Percentiles rank a stretch among this genome's conserved stretches.
phyloP scores from a whole-genome alignment of 2,888 invertebrate species.

The Diploptera punctata region DNA sequence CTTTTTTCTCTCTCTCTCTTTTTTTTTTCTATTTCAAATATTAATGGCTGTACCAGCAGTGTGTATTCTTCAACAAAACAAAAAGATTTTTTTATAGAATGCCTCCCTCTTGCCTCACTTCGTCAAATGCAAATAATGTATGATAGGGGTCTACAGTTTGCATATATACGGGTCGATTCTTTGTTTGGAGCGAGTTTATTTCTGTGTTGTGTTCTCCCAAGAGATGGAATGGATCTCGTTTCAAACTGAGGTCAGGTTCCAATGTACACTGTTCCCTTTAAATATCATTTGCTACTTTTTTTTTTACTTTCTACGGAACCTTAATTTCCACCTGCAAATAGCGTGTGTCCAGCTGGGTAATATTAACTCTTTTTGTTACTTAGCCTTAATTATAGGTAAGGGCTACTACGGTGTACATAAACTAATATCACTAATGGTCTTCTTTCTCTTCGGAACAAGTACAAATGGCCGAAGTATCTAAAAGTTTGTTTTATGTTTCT shows the following conservation, averaged over 20 bases:
- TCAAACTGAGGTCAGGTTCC: slow-evolving; percentile 7
- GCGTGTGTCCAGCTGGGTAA: not conserved
- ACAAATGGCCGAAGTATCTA: not conserved
- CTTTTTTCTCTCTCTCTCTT: not conserved
- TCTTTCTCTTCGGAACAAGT: not conserved
- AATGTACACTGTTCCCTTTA: slow-evolving; percentile 13
- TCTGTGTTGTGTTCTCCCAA: not conserved
- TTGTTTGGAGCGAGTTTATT: slow-evolving; percentile 23
- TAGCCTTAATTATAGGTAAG: not conserved
- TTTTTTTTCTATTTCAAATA: slow-evolving; percentile 21
- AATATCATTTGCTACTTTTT: not conserved
- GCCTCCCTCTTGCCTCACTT: not conserved
- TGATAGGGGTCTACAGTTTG: slow-evolving; percentile 30
- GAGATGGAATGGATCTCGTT: slow-evolving; percentile 15
- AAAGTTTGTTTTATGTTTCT: not conserved
- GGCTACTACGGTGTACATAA: not conserved
- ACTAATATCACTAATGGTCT: not conserved
- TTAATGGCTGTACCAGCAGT: slow-evolving; percentile 22
- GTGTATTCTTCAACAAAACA: slow-evolving; percentile 26
- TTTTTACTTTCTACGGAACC: not conserved
- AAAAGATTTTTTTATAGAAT: slow-evolving; percentile 7
- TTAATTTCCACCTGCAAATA: not conserved
- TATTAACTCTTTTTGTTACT: not conserved
- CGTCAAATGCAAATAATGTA: slow-evolving; percentile 26
- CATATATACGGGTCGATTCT: slow-evolving; percentile 28